Conservation (phyloP, 64 coral and sea anemone species). For the Montipora sp. region DNA sequence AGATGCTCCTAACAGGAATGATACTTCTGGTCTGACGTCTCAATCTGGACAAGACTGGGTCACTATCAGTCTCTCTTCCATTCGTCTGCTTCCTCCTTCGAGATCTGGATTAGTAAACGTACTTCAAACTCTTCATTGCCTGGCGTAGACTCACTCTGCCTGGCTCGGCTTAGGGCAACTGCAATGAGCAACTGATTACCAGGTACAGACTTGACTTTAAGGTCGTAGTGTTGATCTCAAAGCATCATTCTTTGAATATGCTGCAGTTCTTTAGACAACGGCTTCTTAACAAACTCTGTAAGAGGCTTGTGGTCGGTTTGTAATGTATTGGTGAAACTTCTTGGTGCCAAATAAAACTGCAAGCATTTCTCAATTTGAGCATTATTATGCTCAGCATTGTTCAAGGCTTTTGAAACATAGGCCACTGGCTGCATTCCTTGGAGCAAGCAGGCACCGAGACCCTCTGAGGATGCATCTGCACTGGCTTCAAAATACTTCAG, state of each 20-base stretch:
- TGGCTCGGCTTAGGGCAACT: conserved; percentile 55
- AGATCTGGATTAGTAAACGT: conserved; percentile 51
- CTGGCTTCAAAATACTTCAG: too few relatives aligned
- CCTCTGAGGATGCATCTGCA: too few relatives aligned
- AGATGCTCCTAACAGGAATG: not conserved
- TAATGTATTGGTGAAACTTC: too few relatives aligned
- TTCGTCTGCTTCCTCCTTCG: not conserved
- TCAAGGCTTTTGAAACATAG: too few relatives aligned
- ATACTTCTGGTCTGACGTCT: not conserved
- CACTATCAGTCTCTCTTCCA: conserved; percentile 10
- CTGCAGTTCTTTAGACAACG: conserved; percentile 4
- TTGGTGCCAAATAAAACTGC: not conserved
- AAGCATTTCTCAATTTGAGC: not conserved
- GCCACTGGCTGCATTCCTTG: too few relatives aligned
- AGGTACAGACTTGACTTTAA: conserved; percentile 44
- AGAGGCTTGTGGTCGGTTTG: too few relatives aligned
- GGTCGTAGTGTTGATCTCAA: conserved; percentile 50
- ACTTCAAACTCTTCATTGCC: conserved; percentile 41
- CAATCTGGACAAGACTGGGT: not conserved
- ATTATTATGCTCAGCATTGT: too few relatives aligned
- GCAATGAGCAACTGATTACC: conserved; percentile 31
- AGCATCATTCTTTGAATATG: conserved; percentile 52
- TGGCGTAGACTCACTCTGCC: conserved; percentile 7
- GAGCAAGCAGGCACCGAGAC: too few relatives aligned
- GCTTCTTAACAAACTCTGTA: conserved; percentile 10